Percentiles rank a stretch among this genome's conserved stretches.
These are phyloP conservation scores for Amazona finschi DNA, from an alignment of 2,797 vertebrate species.

Conservation along the genomic window DNA sequence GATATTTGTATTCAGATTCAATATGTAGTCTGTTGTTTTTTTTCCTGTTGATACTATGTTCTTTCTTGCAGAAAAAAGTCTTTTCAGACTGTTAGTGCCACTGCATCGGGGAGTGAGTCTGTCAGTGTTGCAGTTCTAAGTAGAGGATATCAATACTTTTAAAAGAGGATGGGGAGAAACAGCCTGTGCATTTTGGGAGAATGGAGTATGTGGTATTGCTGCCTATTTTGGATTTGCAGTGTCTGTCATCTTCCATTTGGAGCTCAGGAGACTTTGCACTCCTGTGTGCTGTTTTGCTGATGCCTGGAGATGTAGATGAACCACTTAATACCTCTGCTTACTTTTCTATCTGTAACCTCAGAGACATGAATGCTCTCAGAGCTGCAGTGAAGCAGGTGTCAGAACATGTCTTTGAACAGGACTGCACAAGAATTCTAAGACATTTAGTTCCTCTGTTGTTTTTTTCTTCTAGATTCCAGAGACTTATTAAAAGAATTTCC, in stretches of 20 bases:
- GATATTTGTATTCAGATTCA: not conserved
- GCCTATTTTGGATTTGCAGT: not conserved
- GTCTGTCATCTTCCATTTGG: not conserved
- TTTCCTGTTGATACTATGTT: not conserved
- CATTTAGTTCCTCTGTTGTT: not conserved
- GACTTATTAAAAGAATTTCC: conserved; percentile 89
- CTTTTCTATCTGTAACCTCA: not conserved
- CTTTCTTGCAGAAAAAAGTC: not conserved
- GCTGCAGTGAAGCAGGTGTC: not conserved
- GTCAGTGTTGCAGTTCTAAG: not conserved
- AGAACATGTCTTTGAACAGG: not conserved
- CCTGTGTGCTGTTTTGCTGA: not conserved
- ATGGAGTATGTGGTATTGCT: not conserved
- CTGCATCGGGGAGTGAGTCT: too few relatives aligned
- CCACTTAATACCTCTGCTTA: not conserved
- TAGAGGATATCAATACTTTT: not conserved
- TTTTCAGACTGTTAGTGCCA: not conserved
- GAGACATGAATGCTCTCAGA: rapidly evolving
- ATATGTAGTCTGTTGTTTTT: not conserved
- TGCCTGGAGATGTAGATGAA: not conserved
- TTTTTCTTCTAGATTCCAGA: conserved; percentile 72
- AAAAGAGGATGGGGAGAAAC: not conserved
- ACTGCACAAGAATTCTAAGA: not conserved
- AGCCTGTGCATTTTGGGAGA: not conserved
- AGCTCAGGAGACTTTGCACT: not conserved